These are phyloP conservation scores for Leptoteleia sp. DNA, from an alignment of 1,140 invertebrate genomes.

Conservation along the genomic window DNA sequence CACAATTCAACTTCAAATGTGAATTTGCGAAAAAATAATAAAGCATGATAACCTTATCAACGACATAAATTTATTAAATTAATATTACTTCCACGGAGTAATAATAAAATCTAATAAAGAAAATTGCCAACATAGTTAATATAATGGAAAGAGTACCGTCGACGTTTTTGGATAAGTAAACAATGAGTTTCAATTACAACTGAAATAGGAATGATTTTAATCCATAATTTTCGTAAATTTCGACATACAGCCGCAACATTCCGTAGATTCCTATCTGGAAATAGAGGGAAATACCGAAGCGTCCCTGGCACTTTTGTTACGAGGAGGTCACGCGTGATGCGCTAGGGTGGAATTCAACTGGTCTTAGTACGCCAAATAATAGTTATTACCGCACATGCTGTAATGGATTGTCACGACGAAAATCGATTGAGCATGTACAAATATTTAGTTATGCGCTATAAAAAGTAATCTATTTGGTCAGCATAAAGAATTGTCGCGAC, in stretches of 20 bases:
- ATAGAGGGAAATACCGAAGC: constrained; percentile 66
- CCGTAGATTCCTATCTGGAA: constrained; percentile 56
- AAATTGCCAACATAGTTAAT: too few relatives aligned
- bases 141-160: not conserved
- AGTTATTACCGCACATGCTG: constrained; percentile 66
- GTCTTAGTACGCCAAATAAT: constrained; percentile 67
- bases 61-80: too few relatives aligned
- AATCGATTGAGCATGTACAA: constrained; percentile 54
- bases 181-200: constrained; percentile 39
- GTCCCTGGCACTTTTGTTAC: constrained; percentile 66
- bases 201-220: constrained; percentile 45
- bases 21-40: too few relatives aligned
- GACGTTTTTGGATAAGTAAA: constrained; percentile 7
- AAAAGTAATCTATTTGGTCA: constrained; percentile 2
- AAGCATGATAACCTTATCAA: too few relatives aligned
- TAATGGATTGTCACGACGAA: constrained; percentile 61
- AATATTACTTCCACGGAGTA: too few relatives aligned
- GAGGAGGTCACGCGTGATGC: constrained; percentile 67
- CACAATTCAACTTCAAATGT: too few relatives aligned
- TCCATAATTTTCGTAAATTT: constrained; percentile 62
- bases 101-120: too few relatives aligned
- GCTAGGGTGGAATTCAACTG: constrained; percentile 63
- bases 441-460: constrained; percentile 35
- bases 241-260: constrained; percentile 58
- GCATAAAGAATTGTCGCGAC: constrained; percentile 16